Percentiles rank a stretch among this genome's conserved stretches.
Conservation (phyloP, 2,888 invertebrate genomes). For the Drosophila limbata region DNA sequence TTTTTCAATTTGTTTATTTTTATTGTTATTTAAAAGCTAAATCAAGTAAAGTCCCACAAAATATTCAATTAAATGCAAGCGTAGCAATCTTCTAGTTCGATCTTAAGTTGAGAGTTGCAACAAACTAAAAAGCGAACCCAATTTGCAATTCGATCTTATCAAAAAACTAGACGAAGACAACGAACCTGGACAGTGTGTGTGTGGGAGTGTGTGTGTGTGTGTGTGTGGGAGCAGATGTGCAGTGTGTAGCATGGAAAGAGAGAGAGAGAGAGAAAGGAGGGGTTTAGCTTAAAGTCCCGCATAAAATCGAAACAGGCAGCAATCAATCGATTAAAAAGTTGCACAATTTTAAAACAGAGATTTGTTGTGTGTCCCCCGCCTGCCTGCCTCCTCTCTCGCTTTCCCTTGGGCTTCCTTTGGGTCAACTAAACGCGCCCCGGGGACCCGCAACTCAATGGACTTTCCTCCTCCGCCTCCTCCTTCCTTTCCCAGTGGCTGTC, state of each 20-base stretch:
- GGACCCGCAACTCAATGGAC: conserved; percentile 66
- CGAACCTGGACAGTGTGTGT: neutral
- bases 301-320: conserved; percentile 62
- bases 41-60: neutral
- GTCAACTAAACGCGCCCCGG: conserved; percentile 56
- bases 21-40: neutral
- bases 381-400: neutral
- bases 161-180: conserved; percentile 10
- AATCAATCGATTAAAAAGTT: conserved; percentile 79
- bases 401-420: neutral
- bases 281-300: conserved; percentile 58
- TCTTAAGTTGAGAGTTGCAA: conserved; percentile 27
- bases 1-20: no score
- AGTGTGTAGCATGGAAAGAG: neutral
- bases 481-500: neutral
- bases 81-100: conserved; percentile 25
- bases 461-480: neutral
- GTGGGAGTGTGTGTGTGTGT: conserved; percentile 6
- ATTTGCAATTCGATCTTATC: conserved; percentile 77
- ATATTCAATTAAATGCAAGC: conserved; percentile 6
- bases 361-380: conserved; percentile 12
- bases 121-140: conserved; percentile 32
- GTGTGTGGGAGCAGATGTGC: conserved; percentile 1
- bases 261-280: neutral
- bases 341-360: conserved; percentile 54